These are phyloP conservation scores for Pelusios castaneus DNA, from an alignment of 2,113 vertebrate species.

Conservation along the genomic window DNA sequence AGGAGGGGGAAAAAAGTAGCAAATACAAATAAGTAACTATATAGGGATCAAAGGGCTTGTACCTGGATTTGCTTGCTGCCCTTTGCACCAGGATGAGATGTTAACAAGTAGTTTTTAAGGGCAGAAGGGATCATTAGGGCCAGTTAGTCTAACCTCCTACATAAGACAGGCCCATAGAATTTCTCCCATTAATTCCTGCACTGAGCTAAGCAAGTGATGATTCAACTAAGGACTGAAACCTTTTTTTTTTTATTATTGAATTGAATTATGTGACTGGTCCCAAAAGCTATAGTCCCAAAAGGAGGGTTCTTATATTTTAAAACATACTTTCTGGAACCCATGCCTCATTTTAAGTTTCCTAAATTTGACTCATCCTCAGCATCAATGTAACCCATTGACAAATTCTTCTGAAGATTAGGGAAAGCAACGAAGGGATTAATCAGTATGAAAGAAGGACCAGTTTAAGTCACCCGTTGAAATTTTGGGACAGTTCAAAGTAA, in stretches of 20 bases:
- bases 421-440: not conserved
- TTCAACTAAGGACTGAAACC: not conserved
- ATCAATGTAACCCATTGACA: not conserved
- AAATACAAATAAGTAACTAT: not conserved
- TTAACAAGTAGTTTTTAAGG: not conserved
- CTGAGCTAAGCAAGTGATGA: not conserved
- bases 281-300: not conserved
- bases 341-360: not conserved
- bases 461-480: not conserved
- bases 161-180: not conserved
- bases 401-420: not conserved
- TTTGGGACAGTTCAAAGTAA: not conserved
- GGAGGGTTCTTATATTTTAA: not conserved
- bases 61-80: slow-evolving; percentile 35
- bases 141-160: not conserved
- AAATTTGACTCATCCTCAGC: not conserved
- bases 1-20: not conserved
- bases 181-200: not conserved
- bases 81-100: slow-evolving; percentile 19
- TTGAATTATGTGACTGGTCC: not conserved
- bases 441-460: not conserved
- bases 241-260: not conserved
- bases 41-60: not conserved
- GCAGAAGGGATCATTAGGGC: not conserved
- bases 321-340: not conserved